These are phyloP conservation scores for Xenopus petersii DNA, from an alignment of 2,797 vertebrate species.

Conservation along the genomic window DNA sequence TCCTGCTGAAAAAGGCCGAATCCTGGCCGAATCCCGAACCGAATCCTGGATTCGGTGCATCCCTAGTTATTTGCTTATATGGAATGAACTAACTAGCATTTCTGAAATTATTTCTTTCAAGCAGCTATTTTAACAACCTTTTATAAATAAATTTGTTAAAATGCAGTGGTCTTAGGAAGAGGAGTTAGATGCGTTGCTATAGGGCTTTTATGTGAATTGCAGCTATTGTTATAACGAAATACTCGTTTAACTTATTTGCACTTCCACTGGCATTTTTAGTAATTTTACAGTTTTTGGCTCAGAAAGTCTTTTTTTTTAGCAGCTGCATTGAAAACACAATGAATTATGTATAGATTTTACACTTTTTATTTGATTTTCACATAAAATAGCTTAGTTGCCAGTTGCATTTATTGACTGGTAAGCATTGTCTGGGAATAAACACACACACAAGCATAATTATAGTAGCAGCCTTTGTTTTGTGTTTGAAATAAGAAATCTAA, in stretches of 20 bases:
- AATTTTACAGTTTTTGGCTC: constrained; percentile 30
- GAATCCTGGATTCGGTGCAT: too few relatives aligned
- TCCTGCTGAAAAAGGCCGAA: too few relatives aligned
- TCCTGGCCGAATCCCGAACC: too few relatives aligned
- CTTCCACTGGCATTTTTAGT: constrained; percentile 23
- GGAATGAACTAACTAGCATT: too few relatives aligned
- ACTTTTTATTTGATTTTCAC: constrained; percentile 47
- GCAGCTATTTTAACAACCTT: too few relatives aligned
- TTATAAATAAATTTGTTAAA: too few relatives aligned
- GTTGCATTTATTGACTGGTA: constrained; percentile 39
- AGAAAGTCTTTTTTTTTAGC: constrained; percentile 40
- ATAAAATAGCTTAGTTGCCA: constrained; percentile 38
- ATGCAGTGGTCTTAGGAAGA: not conserved
- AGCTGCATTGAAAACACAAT: constrained; percentile 34
- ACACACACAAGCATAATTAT: not conserved
- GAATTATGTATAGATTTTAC: constrained; percentile 47
- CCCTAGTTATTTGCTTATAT: too few relatives aligned
- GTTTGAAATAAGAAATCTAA: not conserved
- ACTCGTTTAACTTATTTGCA: constrained; percentile 25
- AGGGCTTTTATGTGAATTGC: not conserved
- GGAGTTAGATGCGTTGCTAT: constrained; percentile 5
- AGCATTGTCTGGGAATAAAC: constrained; percentile 27
- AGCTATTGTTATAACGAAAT: constrained; percentile 1
- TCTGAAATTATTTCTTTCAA: too few relatives aligned
- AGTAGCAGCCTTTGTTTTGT: constrained; percentile 17